Evolutionary conservation across 1,140 invertebrate species (phyloP).

Genomic region (Battus philenor): DNA sequence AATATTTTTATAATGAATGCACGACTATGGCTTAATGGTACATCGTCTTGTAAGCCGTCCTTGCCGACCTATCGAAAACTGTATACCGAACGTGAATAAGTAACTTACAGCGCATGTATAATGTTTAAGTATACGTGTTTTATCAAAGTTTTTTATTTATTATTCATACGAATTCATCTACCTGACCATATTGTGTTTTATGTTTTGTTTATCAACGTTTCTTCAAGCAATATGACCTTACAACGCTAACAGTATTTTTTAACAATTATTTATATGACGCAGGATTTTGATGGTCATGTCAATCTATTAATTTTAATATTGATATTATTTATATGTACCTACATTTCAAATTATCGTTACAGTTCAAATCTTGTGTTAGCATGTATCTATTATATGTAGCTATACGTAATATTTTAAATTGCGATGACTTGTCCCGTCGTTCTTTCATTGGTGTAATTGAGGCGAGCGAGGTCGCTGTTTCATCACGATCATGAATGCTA

Average conservation of each 20-base stretch:
- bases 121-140: slow-evolving; percentile 5
- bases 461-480: slow-evolving; percentile 57
- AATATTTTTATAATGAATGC: slow-evolving; percentile 11
- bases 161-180: no score
- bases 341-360: no score
- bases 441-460: slow-evolving; percentile 60
- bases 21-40: slow-evolving; percentile 3
- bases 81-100: slow-evolving; percentile 1
- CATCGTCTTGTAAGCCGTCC: neutral
- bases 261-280: no score
- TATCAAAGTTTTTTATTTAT: slow-evolving; percentile 3
- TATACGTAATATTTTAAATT: slow-evolving; percentile 63
- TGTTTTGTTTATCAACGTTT: no score
- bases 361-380: no score
- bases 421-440: slow-evolving; percentile 51
- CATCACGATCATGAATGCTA: slow-evolving; percentile 57
- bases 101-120: neutral
- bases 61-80: slow-evolving; percentile 4
- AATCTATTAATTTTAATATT: no score
- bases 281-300: no score
- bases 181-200: neutral
- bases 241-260: no score
- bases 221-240: no score
- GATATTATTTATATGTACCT: no score
- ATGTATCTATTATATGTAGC: no score